phyloP scores from a whole-genome alignment of 2,888 invertebrate genomes.

The Aphodius sticticus region DNA sequence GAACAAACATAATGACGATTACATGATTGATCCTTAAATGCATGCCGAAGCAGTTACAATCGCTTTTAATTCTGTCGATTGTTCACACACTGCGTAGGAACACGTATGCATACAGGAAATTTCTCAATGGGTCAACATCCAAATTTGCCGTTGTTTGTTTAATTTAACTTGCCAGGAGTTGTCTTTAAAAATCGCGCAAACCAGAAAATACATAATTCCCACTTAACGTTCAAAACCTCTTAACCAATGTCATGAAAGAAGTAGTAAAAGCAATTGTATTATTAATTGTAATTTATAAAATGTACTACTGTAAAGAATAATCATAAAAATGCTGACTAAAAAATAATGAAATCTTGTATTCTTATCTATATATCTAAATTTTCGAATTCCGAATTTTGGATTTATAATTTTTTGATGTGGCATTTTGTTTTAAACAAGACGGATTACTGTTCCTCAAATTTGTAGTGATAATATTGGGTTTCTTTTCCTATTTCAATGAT shows the following conservation, averaged over 20 bases:
- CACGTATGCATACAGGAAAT: background rate
- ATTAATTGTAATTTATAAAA: background rate
- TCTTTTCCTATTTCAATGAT: too few relatives aligned
- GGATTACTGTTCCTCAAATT: too few relatives aligned
- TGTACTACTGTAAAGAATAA: background rate
- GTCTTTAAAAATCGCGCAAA: background rate
- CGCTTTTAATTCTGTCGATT: background rate
- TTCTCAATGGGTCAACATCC: background rate
- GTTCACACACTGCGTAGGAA: background rate
- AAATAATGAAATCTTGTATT: too few relatives aligned
- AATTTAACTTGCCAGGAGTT: background rate
- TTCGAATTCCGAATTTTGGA: too few relatives aligned
- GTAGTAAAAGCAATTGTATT: too few relatives aligned
- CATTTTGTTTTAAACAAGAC: too few relatives aligned
- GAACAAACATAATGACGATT: too few relatives aligned
- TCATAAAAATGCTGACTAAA: too few relatives aligned
- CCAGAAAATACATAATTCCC: background rate
- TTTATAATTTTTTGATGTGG: too few relatives aligned
- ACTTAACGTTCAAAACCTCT: background rate
- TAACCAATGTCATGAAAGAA: background rate
- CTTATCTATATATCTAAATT: too few relatives aligned
- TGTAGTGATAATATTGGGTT: too few relatives aligned
- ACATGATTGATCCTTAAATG: background rate
- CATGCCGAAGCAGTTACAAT: background rate
- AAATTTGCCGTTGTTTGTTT: background rate